phyloP scores from a whole-genome alignment of 2,888 invertebrate species.

The Diplazon laetatorius region DNA sequence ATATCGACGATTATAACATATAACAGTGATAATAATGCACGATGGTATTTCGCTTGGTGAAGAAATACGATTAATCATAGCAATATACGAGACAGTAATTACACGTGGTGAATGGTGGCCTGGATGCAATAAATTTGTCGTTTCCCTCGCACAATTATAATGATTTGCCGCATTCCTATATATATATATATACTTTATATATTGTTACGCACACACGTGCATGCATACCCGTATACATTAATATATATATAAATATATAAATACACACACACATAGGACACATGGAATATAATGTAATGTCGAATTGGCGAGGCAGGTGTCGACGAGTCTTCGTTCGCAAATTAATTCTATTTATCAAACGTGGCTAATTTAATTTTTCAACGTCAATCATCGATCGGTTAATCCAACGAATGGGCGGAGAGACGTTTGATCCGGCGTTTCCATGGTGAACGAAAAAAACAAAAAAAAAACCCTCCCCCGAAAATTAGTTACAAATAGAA shows the following conservation, averaged over 20 bases:
- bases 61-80: conserved; percentile 53
- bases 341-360: conserved; percentile 62
- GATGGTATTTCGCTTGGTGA: conserved; percentile 38
- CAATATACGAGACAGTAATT: conserved; percentile 58
- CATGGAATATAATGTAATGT: conserved; percentile 35
- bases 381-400: conserved; percentile 42
- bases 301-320: conserved; percentile 48
- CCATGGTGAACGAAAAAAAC: background rate
- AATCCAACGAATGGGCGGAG: background rate
- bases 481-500: background rate
- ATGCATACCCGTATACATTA: conserved; percentile 49
- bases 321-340: conserved; percentile 54
- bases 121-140: conserved; percentile 60
- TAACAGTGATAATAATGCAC: conserved; percentile 40
- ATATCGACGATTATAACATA: background rate
- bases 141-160: conserved; percentile 61
- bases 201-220: conserved; percentile 1
- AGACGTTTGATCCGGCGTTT: background rate
- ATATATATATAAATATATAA: conserved; percentile 24
- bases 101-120: conserved; percentile 47
- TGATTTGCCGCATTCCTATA: conserved; percentile 61
- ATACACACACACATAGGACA: conserved; percentile 44
- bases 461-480: background rate
- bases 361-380: conserved; percentile 57
- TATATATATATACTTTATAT: conserved; percentile 47